Evolutionary conservation across 2,797 vertebrate species (phyloP).

Genomic region (Eospalax fontanierii): DNA sequence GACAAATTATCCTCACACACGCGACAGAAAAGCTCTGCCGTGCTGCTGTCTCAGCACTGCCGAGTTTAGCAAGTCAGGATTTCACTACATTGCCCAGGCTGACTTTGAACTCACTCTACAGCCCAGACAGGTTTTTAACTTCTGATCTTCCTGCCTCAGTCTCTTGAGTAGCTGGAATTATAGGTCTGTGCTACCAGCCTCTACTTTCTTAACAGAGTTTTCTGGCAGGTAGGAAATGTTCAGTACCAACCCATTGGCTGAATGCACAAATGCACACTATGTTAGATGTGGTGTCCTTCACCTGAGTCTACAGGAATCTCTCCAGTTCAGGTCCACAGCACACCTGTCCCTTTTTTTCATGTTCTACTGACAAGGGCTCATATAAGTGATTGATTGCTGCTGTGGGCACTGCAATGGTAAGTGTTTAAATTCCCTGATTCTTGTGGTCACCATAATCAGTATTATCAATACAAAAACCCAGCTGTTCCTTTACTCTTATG

Average conservation of each 20-base stretch:
- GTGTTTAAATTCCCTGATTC: not conserved
- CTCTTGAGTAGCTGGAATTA: not conserved
- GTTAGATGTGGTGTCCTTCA: rapidly evolving
- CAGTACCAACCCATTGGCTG: not conserved
- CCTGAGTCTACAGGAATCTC: not conserved
- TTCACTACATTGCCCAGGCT: not conserved
- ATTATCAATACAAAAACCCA: not conserved
- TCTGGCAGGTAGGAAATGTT: not conserved
- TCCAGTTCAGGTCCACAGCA: not conserved
- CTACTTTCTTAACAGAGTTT: not conserved
- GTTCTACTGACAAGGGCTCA: not conserved
- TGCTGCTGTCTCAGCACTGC: too few relatives aligned
- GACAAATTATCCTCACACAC: too few relatives aligned
- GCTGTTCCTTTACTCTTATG: not conserved
- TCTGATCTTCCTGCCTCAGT: not conserved
- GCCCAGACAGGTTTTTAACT: not conserved
- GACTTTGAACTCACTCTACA: not conserved
- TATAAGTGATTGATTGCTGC: not conserved
- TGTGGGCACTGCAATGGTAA: too few relatives aligned
- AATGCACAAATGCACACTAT: not conserved
- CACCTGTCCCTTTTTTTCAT: not conserved
- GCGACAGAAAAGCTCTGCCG: too few relatives aligned
- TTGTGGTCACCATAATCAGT: not conserved
- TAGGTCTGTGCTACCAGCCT: too few relatives aligned
- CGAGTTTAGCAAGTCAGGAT: too few relatives aligned